phyloP scores from a whole-genome alignment of 2,888 invertebrate species.

The Calliopum simillimum region DNA sequence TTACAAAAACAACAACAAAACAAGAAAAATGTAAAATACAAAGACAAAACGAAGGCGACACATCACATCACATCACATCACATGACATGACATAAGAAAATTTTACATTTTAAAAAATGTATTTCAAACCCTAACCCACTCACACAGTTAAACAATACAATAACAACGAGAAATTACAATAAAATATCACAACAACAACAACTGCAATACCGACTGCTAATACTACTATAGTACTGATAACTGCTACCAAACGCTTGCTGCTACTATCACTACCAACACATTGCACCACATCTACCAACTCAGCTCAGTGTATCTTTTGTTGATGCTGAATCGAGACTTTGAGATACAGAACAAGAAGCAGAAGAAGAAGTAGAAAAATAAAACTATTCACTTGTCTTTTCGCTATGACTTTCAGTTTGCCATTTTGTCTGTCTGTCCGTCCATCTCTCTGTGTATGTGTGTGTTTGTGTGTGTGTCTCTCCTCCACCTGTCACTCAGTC shows the following conservation, averaged over 20 bases:
- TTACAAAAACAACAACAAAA: too few species aligned
- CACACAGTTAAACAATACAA: slow-evolving; percentile 34
- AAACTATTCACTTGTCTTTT: slow-evolving; percentile 38
- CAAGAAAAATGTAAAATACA: background rate
- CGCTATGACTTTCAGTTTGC: background rate
- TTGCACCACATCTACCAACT: too few species aligned
- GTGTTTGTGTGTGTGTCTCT: slow-evolving; percentile 27
- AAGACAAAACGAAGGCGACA: slow-evolving; percentile 21
- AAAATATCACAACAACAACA: slow-evolving; percentile 12
- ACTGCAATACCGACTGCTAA: too few species aligned
- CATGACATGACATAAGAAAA: slow-evolving; percentile 35
- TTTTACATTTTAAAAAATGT: slow-evolving; percentile 30
- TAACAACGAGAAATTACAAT: slow-evolving; percentile 30
- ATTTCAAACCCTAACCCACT: slow-evolving; percentile 41
- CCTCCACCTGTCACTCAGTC: slow-evolving; percentile 59
- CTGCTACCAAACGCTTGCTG: too few species aligned
- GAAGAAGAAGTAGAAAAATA: slow-evolving; percentile 32
- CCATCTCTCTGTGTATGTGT: slow-evolving; percentile 17
- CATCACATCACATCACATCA: slow-evolving; percentile 33
- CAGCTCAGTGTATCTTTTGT: too few species aligned
- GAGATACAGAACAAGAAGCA: slow-evolving; percentile 11
- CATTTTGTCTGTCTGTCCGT: background rate
- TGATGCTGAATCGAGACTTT: slow-evolving; percentile 31
- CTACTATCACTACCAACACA: too few species aligned
- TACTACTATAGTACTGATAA: too few species aligned